phyloP scores from a whole-genome alignment of 2,113 vertebrate species.

The Scopus umbretta region DNA sequence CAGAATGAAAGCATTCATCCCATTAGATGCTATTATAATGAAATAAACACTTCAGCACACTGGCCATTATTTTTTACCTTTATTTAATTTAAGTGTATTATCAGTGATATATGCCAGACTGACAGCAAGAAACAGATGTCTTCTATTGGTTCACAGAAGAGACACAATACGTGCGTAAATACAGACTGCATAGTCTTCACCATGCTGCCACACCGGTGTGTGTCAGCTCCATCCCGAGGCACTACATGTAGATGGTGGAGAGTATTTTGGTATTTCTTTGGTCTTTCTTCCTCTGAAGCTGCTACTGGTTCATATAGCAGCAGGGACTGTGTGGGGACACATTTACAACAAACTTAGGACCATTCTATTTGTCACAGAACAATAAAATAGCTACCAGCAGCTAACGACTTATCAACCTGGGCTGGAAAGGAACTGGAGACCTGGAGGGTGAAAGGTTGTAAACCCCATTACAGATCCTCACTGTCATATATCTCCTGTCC shows the following conservation, averaged over 20 bases:
- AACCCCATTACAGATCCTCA: background rate
- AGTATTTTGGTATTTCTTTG: background rate
- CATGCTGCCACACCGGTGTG: background rate
- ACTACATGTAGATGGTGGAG: background rate
- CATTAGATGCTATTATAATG: constrained; percentile 12
- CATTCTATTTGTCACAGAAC: background rate
- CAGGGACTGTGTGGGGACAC: background rate
- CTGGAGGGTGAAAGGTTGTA: background rate
- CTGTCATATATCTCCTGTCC: background rate
- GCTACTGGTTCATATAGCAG: background rate
- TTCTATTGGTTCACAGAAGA: background rate
- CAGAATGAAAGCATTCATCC: background rate
- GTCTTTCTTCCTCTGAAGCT: background rate
- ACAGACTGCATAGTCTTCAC: background rate
- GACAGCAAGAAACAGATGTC: constrained; percentile 5
- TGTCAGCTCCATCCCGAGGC: background rate
- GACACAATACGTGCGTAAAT: background rate
- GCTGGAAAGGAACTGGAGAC: background rate
- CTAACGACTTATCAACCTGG: background rate
- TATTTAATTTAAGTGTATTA: constrained; percentile 36
- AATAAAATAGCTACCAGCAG: background rate
- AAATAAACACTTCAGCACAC: constrained; percentile 4
- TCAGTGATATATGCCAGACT: background rate
- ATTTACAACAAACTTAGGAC: background rate
- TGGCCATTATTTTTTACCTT: constrained; percentile 7